Percentiles rank a stretch among this genome's conserved stretches.
Conservation (phyloP, 2,113 vertebrate genomes). For the Leucoraja erinaceus region DNA sequence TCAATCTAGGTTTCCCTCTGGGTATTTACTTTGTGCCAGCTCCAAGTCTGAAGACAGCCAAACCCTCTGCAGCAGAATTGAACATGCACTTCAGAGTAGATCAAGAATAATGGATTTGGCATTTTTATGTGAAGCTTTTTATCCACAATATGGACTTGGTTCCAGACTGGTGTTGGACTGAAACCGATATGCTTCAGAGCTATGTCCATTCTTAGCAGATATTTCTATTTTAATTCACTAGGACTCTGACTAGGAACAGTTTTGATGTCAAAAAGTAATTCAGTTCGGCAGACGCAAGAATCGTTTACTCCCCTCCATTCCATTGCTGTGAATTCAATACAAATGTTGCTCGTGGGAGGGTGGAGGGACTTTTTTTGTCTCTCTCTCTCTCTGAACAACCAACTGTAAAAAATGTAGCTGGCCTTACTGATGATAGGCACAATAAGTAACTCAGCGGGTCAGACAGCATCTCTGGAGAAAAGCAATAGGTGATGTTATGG, state of each 20-base stretch:
- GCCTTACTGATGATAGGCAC: not conserved
- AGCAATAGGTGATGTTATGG: too few relatives aligned
- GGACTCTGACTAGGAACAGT: not conserved
- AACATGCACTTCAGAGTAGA: not conserved
- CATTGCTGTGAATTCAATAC: not conserved
- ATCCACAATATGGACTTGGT: not conserved
- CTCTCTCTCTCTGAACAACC: not conserved
- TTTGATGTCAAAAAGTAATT: not conserved
- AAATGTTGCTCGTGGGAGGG: constrained; percentile 1
- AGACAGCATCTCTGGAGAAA: too few relatives aligned
- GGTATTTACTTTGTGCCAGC: constrained; percentile 10
- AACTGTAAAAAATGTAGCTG: constrained; percentile 33
- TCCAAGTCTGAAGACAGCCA: not conserved
- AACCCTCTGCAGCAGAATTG: not conserved
- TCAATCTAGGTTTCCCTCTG: not conserved
- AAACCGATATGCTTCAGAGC: not conserved
- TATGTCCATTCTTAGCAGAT: not conserved
- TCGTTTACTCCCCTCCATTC: not conserved
- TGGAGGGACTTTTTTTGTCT: not conserved
- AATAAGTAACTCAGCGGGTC: too few relatives aligned
- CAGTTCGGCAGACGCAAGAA: not conserved
- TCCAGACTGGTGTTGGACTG: not conserved
- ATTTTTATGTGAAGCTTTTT: constrained; percentile 5
- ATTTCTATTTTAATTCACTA: not conserved
- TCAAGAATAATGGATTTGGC: constrained; percentile 25